Percentiles rank a stretch among this genome's conserved stretches.
Evolutionary conservation across 2,888 invertebrate species (phyloP).

Genomic region (Nomada ruficornis): DNA sequence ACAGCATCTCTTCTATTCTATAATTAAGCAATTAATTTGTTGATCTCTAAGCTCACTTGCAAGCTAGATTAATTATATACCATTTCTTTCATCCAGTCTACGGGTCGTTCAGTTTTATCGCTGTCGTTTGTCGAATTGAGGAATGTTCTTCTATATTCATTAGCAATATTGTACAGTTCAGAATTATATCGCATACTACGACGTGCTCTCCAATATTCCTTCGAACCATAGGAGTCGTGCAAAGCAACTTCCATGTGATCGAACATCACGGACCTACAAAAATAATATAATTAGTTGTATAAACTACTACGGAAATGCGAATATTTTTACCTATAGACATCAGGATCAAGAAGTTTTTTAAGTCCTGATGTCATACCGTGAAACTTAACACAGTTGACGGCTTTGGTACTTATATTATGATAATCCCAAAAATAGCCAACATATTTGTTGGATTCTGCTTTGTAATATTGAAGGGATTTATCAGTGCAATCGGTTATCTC

Average conservation of each 20-base stretch:
- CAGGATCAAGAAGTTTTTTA: slow-evolving; percentile 86
- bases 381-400: slow-evolving; percentile 91
- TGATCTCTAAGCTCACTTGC: not conserved
- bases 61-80: slow-evolving; percentile 75
- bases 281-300: slow-evolving; percentile 51
- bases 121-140: slow-evolving; percentile 87
- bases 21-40: slow-evolving; percentile 52
- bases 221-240: slow-evolving; percentile 94
- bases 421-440: slow-evolving; percentile 90
- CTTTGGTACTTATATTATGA: slow-evolving; percentile 87
- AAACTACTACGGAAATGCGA: slow-evolving; percentile 52
- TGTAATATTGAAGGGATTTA: slow-evolving; percentile 71
- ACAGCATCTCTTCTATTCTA: slow-evolving; percentile 85
- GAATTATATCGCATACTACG: slow-evolving; percentile 96
- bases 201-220: slow-evolving; percentile 93
- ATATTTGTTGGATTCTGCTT: slow-evolving; percentile 82
- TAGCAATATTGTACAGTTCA: slow-evolving; percentile 88
- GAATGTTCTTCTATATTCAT: slow-evolving; percentile 87
- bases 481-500: slow-evolving; percentile 86
- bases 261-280: slow-evolving; percentile 87
- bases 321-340: slow-evolving; percentile 82
- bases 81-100: slow-evolving; percentile 88
- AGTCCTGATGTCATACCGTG: slow-evolving; percentile 91
- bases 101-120: slow-evolving; percentile 87
- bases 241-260: slow-evolving; percentile 94